A percentile compares a stretch with the other conserved stretches of the same genome.
phyloP scores from a whole-genome alignment of 1,140 invertebrate genomes.

The Pomacea maculata region DNA sequence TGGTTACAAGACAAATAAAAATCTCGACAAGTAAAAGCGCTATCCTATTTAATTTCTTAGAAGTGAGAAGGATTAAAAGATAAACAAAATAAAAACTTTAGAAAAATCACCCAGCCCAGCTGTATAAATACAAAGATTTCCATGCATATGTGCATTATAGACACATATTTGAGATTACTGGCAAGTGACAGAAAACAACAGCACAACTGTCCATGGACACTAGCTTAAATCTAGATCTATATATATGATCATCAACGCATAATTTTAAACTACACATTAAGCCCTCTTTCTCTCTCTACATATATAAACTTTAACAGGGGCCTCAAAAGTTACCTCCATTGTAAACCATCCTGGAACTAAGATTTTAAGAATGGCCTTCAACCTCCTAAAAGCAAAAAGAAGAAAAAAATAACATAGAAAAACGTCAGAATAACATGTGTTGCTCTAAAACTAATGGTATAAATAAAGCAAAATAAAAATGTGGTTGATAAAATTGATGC shows the following conservation, averaged over 20 bases:
- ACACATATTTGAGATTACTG: too few species aligned
- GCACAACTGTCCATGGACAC: too few species aligned
- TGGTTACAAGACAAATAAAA: conserved; percentile 60
- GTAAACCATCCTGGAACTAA: conserved; percentile 78
- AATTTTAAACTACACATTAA: too few species aligned
- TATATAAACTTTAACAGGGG: background rate
- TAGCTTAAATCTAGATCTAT: too few species aligned
- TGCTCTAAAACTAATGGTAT: too few species aligned
- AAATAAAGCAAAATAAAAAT: too few species aligned
- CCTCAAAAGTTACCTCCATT: conserved; percentile 60
- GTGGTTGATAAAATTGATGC: too few species aligned
- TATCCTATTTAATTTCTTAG: background rate
- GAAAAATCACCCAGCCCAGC: background rate
- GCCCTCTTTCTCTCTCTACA: background rate
- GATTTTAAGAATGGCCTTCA: conserved; percentile 81
- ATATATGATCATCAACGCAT: too few species aligned
- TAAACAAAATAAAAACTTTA: background rate
- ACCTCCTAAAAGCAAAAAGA: conserved; percentile 68
- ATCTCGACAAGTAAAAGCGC: background rate
- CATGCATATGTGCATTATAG: too few species aligned
- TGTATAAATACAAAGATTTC: too few species aligned
- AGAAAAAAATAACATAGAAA: background rate
- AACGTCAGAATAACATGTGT: too few species aligned
- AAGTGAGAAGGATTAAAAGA: background rate
- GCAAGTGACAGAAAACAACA: too few species aligned